Evolutionary conservation across 2,888 invertebrate genomes (phyloP), one percentile per base, ranked within the genome.

Genomic region (Amorpha juglandis): DNA sequence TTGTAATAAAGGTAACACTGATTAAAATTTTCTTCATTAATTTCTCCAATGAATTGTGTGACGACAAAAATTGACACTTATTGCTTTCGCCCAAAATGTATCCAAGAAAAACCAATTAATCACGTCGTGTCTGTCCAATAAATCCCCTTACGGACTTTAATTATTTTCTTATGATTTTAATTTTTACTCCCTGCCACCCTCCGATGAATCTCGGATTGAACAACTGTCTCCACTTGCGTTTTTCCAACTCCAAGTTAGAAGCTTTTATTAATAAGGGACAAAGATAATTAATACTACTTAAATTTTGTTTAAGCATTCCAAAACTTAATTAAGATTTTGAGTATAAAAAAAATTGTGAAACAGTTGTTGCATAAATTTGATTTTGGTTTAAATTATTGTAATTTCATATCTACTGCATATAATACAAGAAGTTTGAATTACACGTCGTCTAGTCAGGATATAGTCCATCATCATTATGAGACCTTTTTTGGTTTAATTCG

Each of bases 101-200:
- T 85, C 79, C 81, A 78, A 77, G 81, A 86, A 87, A 74, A 88
- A 89, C 84, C 91, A 93, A 94, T 94, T 93, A 93, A 94, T 94
- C 93, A 93, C 89, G 90, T 87, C 84, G 82, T 82, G 83, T 83
- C 84, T 86, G 86, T 89, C 91, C 92, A 92, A 94, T 93, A 94
- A 93, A 92, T 93, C 89, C 91, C 89, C 88, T 88, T 87, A 89
- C 91, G 88, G 86, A 88, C 87, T 91, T 91, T 91, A 92, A 94
- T 93, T 93, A 93, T 93, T 93, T 93, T 93, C 92, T 92, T 93
- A 93, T 92, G 91, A 93, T 92, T 93, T 92, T 92, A 92, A 93
- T 93, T 93, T 92, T 84, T 86, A 74, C 80, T 75, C 76, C 76
- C 73, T 71, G 73, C 75, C 76, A 75, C 78, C 75, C 73, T 70